Evolutionary conservation across 2,113 vertebrate species (phyloP).

Genomic region (Thalassoma bifasciatum): DNA sequence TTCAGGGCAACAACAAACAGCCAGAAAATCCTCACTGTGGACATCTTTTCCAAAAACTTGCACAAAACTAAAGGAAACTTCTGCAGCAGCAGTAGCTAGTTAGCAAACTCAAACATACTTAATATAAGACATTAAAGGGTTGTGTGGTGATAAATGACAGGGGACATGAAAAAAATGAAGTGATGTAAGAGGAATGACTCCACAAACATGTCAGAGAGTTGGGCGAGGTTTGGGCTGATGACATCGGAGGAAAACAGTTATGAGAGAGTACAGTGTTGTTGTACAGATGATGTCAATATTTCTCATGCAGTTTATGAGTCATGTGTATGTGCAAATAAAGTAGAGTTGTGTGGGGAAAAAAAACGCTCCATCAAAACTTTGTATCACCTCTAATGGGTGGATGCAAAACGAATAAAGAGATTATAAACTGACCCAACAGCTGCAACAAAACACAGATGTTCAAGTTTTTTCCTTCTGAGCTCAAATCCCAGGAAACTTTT

Average conservation of each 20-base stretch:
- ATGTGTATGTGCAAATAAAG: background rate
- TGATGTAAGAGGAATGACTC: constrained; percentile 27
- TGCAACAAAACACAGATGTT: constrained; percentile 24
- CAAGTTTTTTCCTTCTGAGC: background rate
- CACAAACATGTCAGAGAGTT: constrained; percentile 2
- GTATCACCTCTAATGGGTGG: constrained; percentile 3
- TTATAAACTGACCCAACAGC: background rate
- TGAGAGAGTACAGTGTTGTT: background rate
- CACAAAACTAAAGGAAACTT: no score
- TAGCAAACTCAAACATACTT: constrained; percentile 7
- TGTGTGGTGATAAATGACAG: constrained; percentile 9
- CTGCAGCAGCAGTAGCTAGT: background rate
- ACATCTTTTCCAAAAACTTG: background rate
- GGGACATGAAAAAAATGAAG: constrained; percentile 9
- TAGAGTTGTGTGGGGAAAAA: no score
- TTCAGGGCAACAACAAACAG: no score
- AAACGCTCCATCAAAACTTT: no score
- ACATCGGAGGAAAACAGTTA: background rate
- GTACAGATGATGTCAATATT: background rate
- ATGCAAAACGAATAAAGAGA: constrained; percentile 3
- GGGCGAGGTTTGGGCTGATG: background rate
- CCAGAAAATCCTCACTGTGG: background rate
- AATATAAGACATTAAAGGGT: background rate
- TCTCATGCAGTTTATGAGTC: background rate
- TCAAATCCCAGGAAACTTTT: constrained; percentile 23